Evolutionary conservation across 2,113 vertebrate genomes (phyloP).

Genomic region (Rhinopithecus roxellana): DNA sequence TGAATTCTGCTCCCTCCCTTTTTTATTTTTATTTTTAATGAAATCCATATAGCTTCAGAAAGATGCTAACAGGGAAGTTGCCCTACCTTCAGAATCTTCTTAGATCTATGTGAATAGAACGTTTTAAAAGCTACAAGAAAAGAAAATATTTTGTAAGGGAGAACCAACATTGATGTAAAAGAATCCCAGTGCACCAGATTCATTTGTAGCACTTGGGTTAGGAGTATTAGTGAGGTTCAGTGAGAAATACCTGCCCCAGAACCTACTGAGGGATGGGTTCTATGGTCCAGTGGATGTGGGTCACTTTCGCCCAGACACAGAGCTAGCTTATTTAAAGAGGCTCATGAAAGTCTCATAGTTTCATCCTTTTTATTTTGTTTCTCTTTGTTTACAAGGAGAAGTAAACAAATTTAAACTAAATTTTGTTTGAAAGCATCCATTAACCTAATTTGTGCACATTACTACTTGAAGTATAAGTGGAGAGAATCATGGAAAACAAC

Average conservation of each 20-base stretch:
- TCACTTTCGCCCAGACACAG: neutral
- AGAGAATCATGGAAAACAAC: neutral
- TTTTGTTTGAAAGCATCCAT: neutral
- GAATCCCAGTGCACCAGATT: neutral
- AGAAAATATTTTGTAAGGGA: conserved; percentile 5
- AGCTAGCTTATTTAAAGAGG: neutral
- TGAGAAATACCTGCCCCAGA: rapidly evolving
- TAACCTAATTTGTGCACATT: neutral
- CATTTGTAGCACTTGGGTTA: neutral
- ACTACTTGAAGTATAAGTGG: neutral
- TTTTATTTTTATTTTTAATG: neutral
- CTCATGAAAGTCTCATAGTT: neutral
- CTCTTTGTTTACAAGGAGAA: neutral
- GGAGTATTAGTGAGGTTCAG: neutral
- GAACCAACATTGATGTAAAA: neutral
- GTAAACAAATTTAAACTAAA: neutral
- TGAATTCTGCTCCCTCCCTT: neutral
- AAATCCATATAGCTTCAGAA: conserved; percentile 16
- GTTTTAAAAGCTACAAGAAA: neutral
- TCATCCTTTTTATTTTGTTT: neutral
- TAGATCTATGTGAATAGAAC: neutral
- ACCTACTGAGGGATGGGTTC: neutral
- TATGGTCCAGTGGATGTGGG: neutral
- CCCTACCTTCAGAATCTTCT: neutral
- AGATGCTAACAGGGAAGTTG: neutral